A percentile compares a stretch with the other conserved stretches of the same genome.
phyloP scores from a whole-genome alignment of 2,888 invertebrate genomes.

The Oligia latruncula region DNA sequence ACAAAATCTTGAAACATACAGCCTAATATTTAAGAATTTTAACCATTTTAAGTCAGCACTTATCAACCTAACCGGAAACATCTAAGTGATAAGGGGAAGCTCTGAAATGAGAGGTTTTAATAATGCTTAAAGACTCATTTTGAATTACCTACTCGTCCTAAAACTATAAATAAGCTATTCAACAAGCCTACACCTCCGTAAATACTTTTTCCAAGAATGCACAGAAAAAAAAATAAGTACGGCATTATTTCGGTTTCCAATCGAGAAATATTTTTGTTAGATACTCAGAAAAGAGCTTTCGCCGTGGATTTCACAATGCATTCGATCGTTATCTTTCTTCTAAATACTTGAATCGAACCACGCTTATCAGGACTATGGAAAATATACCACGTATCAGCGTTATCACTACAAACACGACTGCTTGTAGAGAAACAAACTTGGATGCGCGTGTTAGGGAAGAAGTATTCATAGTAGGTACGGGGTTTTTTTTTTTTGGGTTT shows the following conservation, averaged over 20 bases:
- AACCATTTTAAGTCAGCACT: neutral
- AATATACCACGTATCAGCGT: conserved; percentile 35
- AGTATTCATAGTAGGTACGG: neutral
- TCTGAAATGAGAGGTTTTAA: neutral
- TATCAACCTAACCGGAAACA: neutral
- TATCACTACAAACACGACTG: conserved; percentile 43
- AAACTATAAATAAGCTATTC: neutral
- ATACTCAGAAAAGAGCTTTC: conserved; percentile 22
- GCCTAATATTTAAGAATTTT: neutral
- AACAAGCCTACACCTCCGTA: neutral
- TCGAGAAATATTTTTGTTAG: conserved; percentile 19
- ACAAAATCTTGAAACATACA: neutral
- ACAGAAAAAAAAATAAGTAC: neutral
- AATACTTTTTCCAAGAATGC: neutral
- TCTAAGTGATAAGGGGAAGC: too few species aligned
- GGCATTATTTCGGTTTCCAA: conserved; percentile 19
- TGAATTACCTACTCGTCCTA: neutral
- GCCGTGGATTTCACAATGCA: conserved; percentile 22
- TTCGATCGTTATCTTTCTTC: conserved; percentile 50
- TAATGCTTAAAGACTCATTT: neutral
- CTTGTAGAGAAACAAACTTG: conserved; percentile 32
- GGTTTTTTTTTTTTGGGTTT: neutral
- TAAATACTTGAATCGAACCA: conserved; percentile 36
- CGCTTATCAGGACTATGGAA: conserved; percentile 37
- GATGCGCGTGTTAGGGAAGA: conserved; percentile 28